These are phyloP conservation scores for Aurelia sp. DNA, from an alignment of 30 jellyfish, hydroid and myxozoan genomes.

Conservation along the genomic window DNA sequence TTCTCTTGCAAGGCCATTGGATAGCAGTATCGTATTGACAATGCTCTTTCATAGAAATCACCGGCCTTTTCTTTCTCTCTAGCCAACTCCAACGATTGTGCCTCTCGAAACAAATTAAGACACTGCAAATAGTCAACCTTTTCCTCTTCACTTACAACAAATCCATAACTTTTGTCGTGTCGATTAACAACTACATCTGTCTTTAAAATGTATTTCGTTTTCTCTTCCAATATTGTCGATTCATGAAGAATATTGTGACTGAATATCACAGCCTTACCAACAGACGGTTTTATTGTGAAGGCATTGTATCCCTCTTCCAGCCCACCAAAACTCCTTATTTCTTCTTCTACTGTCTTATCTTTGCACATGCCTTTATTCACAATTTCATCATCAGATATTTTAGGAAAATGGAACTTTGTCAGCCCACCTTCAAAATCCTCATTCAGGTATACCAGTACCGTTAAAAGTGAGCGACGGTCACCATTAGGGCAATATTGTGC, in stretches of 20 bases:
- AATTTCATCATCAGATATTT: not conserved
- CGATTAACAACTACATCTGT: constrained; percentile 69
- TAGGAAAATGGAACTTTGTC: constrained; percentile 55
- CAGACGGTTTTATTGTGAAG: constrained; percentile 31
- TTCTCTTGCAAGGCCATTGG: constrained; percentile 55
- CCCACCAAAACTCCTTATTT: constrained; percentile 54
- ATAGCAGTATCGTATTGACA: constrained; percentile 69
- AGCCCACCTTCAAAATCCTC: constrained; percentile 66
- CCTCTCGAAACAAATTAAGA: constrained; percentile 58
- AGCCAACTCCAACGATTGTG: constrained; percentile 60
- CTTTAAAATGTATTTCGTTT: constrained; percentile 35
- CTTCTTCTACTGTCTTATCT: constrained; percentile 59
- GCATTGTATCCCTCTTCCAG: constrained; percentile 45
- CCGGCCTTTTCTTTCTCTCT: constrained; percentile 47
- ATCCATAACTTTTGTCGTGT: constrained; percentile 49
- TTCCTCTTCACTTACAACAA: constrained; percentile 31
- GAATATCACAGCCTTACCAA: constrained; percentile 64
- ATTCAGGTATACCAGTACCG: constrained; percentile 51
- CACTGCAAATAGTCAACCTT: constrained; percentile 38
- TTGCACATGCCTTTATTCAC: not conserved
- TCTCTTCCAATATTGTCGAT: constrained; percentile 9
- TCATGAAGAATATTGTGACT: constrained; percentile 71
- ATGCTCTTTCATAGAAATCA: constrained; percentile 54
- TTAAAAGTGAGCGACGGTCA: constrained; percentile 58
- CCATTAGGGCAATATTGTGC: constrained; percentile 80